Conservation (phyloP, 1,140 invertebrate genomes). For the Drosophila kanapiae region DNA sequence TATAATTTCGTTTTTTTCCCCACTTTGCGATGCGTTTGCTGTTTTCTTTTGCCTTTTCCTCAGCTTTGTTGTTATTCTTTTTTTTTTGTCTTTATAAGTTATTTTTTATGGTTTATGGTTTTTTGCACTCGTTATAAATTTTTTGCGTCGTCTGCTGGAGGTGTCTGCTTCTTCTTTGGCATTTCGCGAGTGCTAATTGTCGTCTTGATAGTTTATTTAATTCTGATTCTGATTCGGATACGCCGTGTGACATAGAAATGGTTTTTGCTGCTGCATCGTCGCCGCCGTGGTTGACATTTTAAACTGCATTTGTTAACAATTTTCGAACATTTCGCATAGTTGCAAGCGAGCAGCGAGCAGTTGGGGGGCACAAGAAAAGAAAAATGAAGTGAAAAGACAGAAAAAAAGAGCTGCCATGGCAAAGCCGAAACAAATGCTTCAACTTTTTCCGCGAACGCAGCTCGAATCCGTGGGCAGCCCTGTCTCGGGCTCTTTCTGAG, state of each 20-base stretch:
- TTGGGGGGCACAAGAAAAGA: slow-evolving; percentile 1
- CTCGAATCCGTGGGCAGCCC: slow-evolving; percentile 6
- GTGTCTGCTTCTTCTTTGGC: not conserved
- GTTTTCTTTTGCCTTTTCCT: slow-evolving; percentile 46
- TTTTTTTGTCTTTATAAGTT: slow-evolving; percentile 23
- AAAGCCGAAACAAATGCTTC: slow-evolving; percentile 51
- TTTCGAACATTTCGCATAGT: slow-evolving; percentile 70
- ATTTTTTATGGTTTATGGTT: slow-evolving; percentile 28
- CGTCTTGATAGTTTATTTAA: slow-evolving; percentile 54
- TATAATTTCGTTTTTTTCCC: slow-evolving; percentile 33
- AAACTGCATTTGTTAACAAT: slow-evolving; percentile 82
- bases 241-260: slow-evolving; percentile 73
- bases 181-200: slow-evolving; percentile 44
- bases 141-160: slow-evolving; percentile 34
- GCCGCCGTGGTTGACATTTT: slow-evolving; percentile 79
- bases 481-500: not conserved
- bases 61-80: slow-evolving; percentile 32
- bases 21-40: slow-evolving; percentile 74
- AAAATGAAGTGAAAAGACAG: slow-evolving; percentile 1
- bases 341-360: slow-evolving; percentile 38
- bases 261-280: slow-evolving; percentile 59
- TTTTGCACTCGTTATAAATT: slow-evolving; percentile 51
- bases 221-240: slow-evolving; percentile 27
- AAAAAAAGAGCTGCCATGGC: slow-evolving; percentile 15
- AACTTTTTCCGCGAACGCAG: slow-evolving; percentile 24